Evolutionary conservation across 53 echinoderm and acorn worm genomes (phyloP), one percentile per base, ranked within the genome.

Genomic region (Temnopleurus reevesii): DNA sequence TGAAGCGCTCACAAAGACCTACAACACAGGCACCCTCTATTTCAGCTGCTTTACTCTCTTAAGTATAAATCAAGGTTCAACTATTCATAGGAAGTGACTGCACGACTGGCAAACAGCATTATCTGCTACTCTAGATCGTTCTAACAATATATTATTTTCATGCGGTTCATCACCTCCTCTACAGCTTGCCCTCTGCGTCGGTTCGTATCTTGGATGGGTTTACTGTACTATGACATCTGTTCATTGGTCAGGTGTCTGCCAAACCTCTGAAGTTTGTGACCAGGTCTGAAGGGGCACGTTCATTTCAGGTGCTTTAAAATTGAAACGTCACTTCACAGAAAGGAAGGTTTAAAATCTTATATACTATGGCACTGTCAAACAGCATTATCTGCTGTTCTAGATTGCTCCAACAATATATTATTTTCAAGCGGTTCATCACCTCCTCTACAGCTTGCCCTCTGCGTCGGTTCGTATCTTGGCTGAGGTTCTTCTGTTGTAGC

Each of bases 271-370:
- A n/a, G n/a, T n/a, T n/a, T n/a, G n/a, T n/a, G n/a, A n/a, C 34
- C 71, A 33, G 45, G 25, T 76, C 43, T 2, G 19, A 19, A 8
- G 83, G 57, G 19, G 53, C 77, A 44, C 92, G 92, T 33, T 90
- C 82, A 12, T 96, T 89, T 2, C 95, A 89, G 46, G 86, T n/a
- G n/a, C n/a, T n/a, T n/a, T n/a, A n/a, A n/a, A n/a, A n/a, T n/a
- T n/a, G n/a, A n/a, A n/a, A n/a, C n/a, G n/a, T n/a, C n/a, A n/a
- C n/a, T n/a, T n/a, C n/a, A n/a, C n/a, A n/a, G n/a, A n/a, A n/a
- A n/a, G n/a, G n/a, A n/a, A n/a, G n/a, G n/a, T 15, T 49, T 49
- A 49, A 15, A 9, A 49, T 15, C 59, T 17, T 23, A 17, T 21
- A 59, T 8, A 1, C 76, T 3, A 44, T 77, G 23, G 21, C 26